Base-by-base conservation (phyloP, 2,888 invertebrate genomes). In the Drosophila picticornis region DNA sequence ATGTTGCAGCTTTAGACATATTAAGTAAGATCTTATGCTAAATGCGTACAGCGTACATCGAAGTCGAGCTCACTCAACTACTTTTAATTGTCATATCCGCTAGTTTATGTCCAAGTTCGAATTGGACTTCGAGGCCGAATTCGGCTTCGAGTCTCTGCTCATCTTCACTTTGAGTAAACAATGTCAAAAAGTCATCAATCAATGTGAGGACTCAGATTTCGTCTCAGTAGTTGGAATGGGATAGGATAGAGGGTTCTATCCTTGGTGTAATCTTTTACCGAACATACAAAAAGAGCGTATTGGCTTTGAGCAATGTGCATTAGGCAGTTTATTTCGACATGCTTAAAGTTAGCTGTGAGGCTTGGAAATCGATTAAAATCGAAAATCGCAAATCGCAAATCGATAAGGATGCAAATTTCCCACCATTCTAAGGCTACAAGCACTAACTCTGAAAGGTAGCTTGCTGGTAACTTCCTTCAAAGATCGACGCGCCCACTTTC, bases 111-210 rank as follows among this genome's bases (percentile, higher is more conserved):
- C 38, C 61, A 25, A 16, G 13, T 16, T 16, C 46, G 25, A 46
- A 27, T 25, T 9, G 25, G 46, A 32, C 10, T 43, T 22, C 22
- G 29, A 13, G 34, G 25, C 43, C 40, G 27, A 46, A 46, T 46
- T 25, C 46, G 46, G 32, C 11, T 34, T 29, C 29, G 29, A 22
- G 40, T 80, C 64, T 59, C 60, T 59, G 62, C 86, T 77, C 87
- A 86, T 90, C 90, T 86, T 89, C 89, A 84, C 83, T 90, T 46
- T 81, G 87, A 84, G 90, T 83, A 87, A 88, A 88, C 88, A 88
- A 83, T 87, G 90, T 89, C 90, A 90, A 90, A 90, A 90, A 90
- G 87, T 88, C 88, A 88, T 90, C 88, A 88, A 88, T 88, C 87
- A 88, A 78, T 76, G 60, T 71, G 63, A 51, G 58, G 43, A n/a